Evolutionary conservation across 2,113 vertebrate genomes (phyloP).

Genomic region (Dicaeum eximium): DNA sequence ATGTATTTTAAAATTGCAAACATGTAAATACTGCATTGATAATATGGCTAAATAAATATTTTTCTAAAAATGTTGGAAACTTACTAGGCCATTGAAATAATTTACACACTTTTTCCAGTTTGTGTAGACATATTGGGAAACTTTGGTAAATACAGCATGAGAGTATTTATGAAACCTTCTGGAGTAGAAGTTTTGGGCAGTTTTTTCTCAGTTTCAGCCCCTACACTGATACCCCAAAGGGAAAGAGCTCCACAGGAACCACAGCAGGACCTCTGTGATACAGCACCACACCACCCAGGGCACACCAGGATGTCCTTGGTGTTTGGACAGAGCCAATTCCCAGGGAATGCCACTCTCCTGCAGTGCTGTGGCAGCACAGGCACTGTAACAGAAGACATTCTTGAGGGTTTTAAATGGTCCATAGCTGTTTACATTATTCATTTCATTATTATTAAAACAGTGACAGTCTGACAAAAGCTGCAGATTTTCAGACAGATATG

Average conservation of each 20-base stretch:
- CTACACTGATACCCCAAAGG: accelerated
- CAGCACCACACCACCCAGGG: not conserved
- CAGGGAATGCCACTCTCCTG: accelerated
- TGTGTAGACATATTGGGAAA: not conserved
- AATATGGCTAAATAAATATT: not conserved
- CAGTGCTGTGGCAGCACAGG: accelerated
- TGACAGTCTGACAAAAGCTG: not conserved
- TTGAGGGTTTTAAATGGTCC: not conserved
- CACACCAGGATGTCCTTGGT: accelerated
- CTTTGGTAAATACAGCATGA: not conserved
- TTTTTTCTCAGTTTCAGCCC: not conserved
- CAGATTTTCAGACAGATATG: not conserved
- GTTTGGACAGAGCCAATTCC: accelerated
- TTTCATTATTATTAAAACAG: not conserved
- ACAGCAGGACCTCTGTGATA: not conserved
- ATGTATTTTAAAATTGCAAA: not conserved
- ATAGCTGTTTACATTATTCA: not conserved
- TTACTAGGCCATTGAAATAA: not conserved
- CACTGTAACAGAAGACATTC: not conserved
- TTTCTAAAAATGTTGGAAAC: not conserved
- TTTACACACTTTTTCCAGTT: not conserved
- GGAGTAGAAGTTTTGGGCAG: not conserved
- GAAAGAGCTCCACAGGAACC: not conserved
- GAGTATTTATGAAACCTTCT: not conserved
- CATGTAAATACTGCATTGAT: not conserved